Evolutionary conservation across 2,113 vertebrate genomes (phyloP).

Genomic region (Bos indicus): DNA sequence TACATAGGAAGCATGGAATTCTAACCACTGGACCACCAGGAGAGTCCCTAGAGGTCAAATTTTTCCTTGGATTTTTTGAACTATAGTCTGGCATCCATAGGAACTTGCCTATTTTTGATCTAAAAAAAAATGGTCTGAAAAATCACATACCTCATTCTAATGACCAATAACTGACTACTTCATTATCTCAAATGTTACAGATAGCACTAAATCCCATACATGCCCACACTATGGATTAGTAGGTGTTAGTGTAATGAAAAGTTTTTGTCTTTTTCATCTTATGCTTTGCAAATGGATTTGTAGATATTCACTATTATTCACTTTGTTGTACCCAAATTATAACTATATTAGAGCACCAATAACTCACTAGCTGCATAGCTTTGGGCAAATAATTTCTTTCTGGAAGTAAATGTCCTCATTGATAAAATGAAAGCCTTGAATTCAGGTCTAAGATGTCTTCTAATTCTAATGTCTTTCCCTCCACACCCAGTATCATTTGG

Average conservation of each 20-base stretch:
- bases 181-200: neutral
- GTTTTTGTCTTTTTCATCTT: neutral
- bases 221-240: neutral
- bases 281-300: neutral
- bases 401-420: neutral
- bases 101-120: neutral
- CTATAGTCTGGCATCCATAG: neutral
- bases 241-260: neutral
- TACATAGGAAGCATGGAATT: neutral
- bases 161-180: neutral
- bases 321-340: neutral
- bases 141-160: neutral
- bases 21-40: neutral
- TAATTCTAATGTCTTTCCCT: neutral
- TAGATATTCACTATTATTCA: neutral
- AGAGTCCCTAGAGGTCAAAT: neutral
- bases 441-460: neutral
- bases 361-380: neutral
- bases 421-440: neutral
- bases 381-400: neutral
- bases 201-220: neutral
- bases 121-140: conserved; percentile 7
- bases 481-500: neutral
- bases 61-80: neutral
- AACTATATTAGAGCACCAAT: neutral